These are phyloP conservation scores for Metellina segmentata DNA, from an alignment of 2,888 invertebrate species.

Conservation along the genomic window DNA sequence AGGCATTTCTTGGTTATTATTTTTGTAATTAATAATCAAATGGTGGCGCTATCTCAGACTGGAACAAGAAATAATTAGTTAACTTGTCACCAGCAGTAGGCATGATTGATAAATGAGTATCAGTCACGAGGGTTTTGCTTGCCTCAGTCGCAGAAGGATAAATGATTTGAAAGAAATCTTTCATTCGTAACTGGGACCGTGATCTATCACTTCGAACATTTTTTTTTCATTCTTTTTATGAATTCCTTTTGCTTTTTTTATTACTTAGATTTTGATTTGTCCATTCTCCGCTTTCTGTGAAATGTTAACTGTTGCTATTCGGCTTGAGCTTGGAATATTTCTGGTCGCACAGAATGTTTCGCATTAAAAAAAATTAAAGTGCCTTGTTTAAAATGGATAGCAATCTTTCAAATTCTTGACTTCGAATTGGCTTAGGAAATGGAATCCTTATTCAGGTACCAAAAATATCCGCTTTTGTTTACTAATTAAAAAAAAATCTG, in stretches of 20 bases:
- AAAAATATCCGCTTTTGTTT: too few species aligned
- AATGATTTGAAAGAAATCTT: conserved; percentile 75
- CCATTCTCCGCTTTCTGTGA: not conserved
- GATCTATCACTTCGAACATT: conserved; percentile 72
- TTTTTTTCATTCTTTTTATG: conserved; percentile 11
- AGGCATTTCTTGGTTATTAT: conserved; percentile 1
- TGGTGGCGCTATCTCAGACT: conserved; percentile 29
- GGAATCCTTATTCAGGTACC: not conserved
- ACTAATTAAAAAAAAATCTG: too few species aligned
- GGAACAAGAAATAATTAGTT: conserved; percentile 75
- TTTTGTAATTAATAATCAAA: conserved; percentile 40
- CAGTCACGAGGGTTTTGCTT: conserved; percentile 53
- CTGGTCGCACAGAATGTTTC: not conserved
- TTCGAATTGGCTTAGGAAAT: not conserved
- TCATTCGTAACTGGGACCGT: conserved; percentile 72
- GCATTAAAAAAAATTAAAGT: not conserved
- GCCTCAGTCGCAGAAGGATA: conserved; percentile 54
- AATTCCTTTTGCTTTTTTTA: not conserved
- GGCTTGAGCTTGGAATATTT: not conserved
- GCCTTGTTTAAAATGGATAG: not conserved
- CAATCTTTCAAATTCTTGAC: not conserved
- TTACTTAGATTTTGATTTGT: not conserved
- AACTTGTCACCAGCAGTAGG: conserved; percentile 66
- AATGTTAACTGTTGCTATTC: not conserved
- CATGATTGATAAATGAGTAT: conserved; percentile 72